phyloP scores from a whole-genome alignment of 2,797 vertebrate species.

The Propithecus perrieri region DNA sequence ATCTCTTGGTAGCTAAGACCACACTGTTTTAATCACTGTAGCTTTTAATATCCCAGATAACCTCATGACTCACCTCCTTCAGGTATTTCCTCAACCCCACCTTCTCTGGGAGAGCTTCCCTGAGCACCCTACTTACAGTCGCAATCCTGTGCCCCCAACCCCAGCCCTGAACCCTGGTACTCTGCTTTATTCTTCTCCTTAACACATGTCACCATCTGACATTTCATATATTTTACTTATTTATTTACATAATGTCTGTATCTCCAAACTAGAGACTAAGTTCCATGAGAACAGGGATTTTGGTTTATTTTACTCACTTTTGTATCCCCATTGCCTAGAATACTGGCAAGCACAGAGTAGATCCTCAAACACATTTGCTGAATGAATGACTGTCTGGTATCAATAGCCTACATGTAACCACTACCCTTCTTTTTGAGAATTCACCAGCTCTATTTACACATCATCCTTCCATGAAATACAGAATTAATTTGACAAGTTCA shows the following conservation, averaged over 20 bases:
- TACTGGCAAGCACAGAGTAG: not conserved
- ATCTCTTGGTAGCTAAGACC: not conserved
- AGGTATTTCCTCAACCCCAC: not conserved
- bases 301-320: not conserved
- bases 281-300: not conserved
- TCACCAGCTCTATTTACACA: not conserved
- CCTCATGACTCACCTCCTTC: not conserved
- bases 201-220: not conserved
- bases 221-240: not conserved
- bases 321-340: not conserved
- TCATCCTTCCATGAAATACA: not conserved
- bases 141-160: too few relatives aligned
- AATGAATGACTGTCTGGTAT: not conserved
- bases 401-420: not conserved
- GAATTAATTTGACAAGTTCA: not conserved
- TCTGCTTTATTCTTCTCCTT: not conserved
- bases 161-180: not conserved
- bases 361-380: not conserved
- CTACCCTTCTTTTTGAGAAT: not conserved
- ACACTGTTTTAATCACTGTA: constrained; percentile 8
- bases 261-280: not conserved
- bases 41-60: constrained; percentile 43
- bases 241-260: not conserved
- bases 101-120: not conserved
- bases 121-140: not conserved